A percentile compares a stretch with the other conserved stretches of the same genome.
Evolutionary conservation across 2,888 invertebrate genomes (phyloP).

Genomic region (Drosophila paracracens): DNA sequence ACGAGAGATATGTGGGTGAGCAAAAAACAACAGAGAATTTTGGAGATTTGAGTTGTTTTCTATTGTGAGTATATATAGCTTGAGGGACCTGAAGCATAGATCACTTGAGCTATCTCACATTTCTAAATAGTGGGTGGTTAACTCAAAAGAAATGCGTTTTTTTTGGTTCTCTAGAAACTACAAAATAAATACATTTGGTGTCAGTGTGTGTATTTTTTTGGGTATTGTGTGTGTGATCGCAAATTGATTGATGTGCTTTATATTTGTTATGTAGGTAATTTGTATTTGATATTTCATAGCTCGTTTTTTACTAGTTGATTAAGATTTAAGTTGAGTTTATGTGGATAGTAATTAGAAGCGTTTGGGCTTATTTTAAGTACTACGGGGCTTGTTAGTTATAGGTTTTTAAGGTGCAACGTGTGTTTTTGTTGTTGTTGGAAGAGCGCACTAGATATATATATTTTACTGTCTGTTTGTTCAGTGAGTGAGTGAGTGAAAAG

Average conservation of each 20-base stretch:
- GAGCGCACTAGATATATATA: conserved; percentile 60
- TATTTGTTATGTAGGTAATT: conserved; percentile 72
- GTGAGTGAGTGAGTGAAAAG: conserved; percentile 43
- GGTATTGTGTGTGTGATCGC: conserved; percentile 25
- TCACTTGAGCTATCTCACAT: conserved; percentile 2
- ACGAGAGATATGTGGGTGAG: conserved; percentile 25
- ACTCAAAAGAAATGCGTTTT: conserved; percentile 20
- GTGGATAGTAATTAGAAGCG: conserved; percentile 66
- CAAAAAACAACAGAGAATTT: conserved; percentile 16
- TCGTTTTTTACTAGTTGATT: conserved; percentile 64
- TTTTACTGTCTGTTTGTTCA: conserved; percentile 32
- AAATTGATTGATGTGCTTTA: conserved; percentile 70
- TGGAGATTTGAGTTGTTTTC: conserved; percentile 15
- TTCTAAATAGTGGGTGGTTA: conserved; percentile 22
- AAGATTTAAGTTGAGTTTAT: conserved; percentile 53
- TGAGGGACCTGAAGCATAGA: conserved; percentile 19
- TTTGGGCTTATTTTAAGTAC: conserved; percentile 57
- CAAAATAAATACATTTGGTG: conserved; percentile 28
- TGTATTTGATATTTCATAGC: conserved; percentile 77
- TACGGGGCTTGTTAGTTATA: conserved; percentile 56
- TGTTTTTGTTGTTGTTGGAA: conserved; percentile 34
- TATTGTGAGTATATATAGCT: conserved; percentile 7
- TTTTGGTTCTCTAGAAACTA: conserved; percentile 27
- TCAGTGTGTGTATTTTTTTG: conserved; percentile 8
- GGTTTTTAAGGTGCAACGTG: conserved; percentile 62